Conservation (phyloP, 2,888 invertebrate genomes). For the Shargacucullia verbasci region DNA sequence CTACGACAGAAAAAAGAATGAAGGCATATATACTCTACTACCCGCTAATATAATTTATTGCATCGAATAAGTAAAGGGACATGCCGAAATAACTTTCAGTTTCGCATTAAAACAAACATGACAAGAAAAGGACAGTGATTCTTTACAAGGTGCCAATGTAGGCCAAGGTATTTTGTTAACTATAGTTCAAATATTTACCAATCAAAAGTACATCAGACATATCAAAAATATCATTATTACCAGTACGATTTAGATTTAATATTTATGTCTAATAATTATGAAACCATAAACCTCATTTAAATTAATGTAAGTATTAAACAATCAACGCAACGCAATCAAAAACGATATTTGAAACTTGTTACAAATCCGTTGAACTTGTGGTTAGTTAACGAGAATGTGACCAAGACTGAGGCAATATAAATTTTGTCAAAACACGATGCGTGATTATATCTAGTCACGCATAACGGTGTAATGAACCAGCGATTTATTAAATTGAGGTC, state of each 20-base stretch:
- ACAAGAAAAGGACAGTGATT: constrained; percentile 5
- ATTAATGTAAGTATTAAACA: constrained; percentile 20
- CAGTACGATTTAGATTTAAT: constrained; percentile 37
- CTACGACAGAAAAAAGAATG: too few species aligned
- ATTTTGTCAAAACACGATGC: constrained; percentile 6
- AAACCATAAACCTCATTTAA: constrained; percentile 27
- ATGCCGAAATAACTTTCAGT: not conserved
- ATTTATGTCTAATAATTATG: constrained; percentile 22
- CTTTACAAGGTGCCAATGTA: constrained; percentile 43
- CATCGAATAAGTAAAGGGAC: too few species aligned
- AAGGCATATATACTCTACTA: too few species aligned
- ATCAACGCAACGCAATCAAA: constrained; percentile 21
- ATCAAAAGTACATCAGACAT: constrained; percentile 46
- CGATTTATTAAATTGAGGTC: not conserved
- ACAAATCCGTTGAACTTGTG: constrained; percentile 28
- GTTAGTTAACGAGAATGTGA: constrained; percentile 22
- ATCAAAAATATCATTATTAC: constrained; percentile 52
- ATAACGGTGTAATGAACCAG: not conserved
- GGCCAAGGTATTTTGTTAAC: constrained; percentile 21
- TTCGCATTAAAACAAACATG: not conserved
- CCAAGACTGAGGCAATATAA: constrained; percentile 6
- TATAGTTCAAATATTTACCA: constrained; percentile 27
- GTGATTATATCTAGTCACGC: constrained; percentile 16
- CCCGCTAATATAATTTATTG: too few species aligned
- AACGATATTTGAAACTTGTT: constrained; percentile 10